phyloP scores from a whole-genome alignment of 2,888 invertebrate species.

The Glyphotaelius pellucidus region DNA sequence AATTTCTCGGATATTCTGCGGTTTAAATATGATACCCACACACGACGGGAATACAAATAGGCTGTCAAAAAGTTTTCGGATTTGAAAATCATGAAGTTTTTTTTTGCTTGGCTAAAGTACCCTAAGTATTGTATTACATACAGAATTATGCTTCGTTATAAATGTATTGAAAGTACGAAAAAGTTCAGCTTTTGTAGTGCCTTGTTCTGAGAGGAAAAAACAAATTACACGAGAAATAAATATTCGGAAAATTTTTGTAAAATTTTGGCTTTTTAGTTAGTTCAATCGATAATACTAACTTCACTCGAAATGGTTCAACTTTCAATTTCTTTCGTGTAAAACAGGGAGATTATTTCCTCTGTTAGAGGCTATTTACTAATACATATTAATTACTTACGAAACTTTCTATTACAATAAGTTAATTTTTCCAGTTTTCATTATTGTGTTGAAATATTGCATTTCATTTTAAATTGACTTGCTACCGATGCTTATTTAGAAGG shows the following conservation, averaged over 20 bases:
- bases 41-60: slow-evolving; percentile 36
- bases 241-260: neutral
- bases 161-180: neutral
- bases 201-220: neutral
- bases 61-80: slow-evolving; percentile 39
- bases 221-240: neutral
- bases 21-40: slow-evolving; percentile 34
- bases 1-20: slow-evolving; percentile 12
- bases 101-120: neutral
- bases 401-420: too few relatives aligned
- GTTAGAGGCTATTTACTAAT: too few relatives aligned
- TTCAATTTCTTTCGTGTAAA: neutral
- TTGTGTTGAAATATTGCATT: too few relatives aligned
- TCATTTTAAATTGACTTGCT: too few relatives aligned
- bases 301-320: neutral
- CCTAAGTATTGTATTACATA: slow-evolving; percentile 6
- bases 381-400: too few relatives aligned
- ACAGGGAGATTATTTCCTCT: neutral
- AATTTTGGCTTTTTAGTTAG: too few relatives aligned
- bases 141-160: neutral
- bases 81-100: slow-evolving; percentile 43
- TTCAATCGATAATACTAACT: neutral
- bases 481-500: too few relatives aligned
- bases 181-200: neutral
- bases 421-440: too few relatives aligned